Evolutionary conservation across 1,140 invertebrate genomes (phyloP), one percentile per base, ranked within the genome.

Genomic region (Latrodectus geometricus): DNA sequence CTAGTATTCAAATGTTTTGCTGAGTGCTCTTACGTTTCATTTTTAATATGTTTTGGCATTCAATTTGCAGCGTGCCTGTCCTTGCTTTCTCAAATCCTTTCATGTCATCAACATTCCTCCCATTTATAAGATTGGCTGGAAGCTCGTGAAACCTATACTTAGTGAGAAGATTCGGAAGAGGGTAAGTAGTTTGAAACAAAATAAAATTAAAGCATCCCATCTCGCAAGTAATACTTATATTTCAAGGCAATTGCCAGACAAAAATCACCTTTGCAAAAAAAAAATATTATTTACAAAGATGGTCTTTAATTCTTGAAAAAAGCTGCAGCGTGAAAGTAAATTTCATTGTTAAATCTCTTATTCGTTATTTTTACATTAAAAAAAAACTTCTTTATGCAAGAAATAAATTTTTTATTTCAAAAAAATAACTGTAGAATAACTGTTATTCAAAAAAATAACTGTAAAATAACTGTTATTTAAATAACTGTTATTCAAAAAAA

Each of bases 101-200:
- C 82, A 84, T 9, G 72, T 84, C 4, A 84, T 84, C 9, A 84
- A 84, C 52, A 69, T 69, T 17, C 73, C 82, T 23, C 65, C 82
- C 20, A 50, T 84, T n/a, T 84, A 73, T 17, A 84, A 84, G 76
- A 56, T 84, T 23, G 81, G 81, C 9, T 84, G 82, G 73, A 76
- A 84, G 21, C 49, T 84, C 3, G 82, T 84, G 12, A 84, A 84
- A 23, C 82, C 73, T 0, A n/a, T 84, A 17, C 17, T 84, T 0
- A 84, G 82, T 17, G 73, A 75, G 9, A 76, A 84, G 21, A 84
- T 84, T 8, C 61, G 49, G 17, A 84, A 76, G 68, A 21, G 81
- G 21, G 81, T 84, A 84, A 84, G 81, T 75, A 0, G 7, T 4
- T 12, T 35, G 0, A 20, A 7, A 52, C 17, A 52, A 17, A 20